phyloP scores from a whole-genome alignment of 2,888 invertebrate species.

The Eugnorisma glareosa region DNA sequence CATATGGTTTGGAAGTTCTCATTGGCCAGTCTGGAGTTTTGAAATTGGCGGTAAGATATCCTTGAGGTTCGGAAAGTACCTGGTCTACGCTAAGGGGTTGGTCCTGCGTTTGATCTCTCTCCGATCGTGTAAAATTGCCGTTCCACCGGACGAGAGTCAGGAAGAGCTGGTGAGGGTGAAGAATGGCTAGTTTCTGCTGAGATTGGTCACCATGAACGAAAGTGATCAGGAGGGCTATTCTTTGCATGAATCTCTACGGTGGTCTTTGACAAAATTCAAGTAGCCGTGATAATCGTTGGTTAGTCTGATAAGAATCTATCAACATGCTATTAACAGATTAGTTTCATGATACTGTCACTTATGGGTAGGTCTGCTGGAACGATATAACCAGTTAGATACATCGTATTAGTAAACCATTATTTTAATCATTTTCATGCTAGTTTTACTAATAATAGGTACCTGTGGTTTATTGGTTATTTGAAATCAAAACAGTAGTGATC shows the following conservation, averaged over 20 bases:
- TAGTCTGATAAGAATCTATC: constrained; percentile 16
- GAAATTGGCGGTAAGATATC: neutral
- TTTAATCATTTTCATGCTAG: neutral
- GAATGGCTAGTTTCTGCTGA: neutral
- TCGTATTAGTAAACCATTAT: neutral
- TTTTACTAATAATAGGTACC: neutral
- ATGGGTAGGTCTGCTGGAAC: neutral
- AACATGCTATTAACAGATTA: constrained; percentile 20
- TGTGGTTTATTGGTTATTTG: neutral
- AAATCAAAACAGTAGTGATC: neutral
- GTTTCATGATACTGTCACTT: constrained; percentile 11
- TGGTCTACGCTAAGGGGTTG: neutral
- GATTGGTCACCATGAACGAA: neutral
- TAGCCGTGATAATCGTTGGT: neutral
- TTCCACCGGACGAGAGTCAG: neutral
- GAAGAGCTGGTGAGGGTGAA: neutral
- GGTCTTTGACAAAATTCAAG: constrained; percentile 3
- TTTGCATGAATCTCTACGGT: neutral
- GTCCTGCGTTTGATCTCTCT: neutral
- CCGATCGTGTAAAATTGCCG: neutral
- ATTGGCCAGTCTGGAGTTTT: neutral
- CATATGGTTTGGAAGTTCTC: neutral
- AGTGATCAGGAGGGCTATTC: neutral
- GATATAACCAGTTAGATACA: neutral
- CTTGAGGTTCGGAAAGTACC: neutral